Conservation (phyloP, 1,140 invertebrate species). For the Cydia strobilella region DNA sequence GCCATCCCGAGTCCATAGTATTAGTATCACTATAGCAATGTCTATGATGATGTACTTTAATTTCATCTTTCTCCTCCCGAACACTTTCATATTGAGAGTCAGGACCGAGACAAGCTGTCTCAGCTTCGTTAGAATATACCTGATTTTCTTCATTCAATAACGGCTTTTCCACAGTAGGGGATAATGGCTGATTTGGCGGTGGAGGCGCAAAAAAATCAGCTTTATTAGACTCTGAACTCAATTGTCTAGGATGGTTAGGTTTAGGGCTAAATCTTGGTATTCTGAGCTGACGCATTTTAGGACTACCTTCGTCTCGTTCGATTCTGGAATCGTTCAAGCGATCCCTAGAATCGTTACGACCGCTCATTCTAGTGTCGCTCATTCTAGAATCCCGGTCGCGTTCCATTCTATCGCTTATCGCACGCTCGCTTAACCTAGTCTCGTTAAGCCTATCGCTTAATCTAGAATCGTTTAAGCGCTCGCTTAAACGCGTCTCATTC, state of each 20-base stretch:
- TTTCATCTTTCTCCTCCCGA: conserved; percentile 61
- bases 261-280: conserved; percentile 62
- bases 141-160: conserved; percentile 67
- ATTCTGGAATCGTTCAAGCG: conserved; percentile 48
- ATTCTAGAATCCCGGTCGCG: conserved; percentile 32
- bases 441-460: conserved; percentile 32
- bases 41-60: conserved; percentile 63
- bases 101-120: conserved; percentile 66
- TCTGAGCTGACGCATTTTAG: conserved; percentile 61
- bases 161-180: conserved; percentile 71
- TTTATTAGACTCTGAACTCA: conserved; percentile 52
- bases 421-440: conserved; percentile 19
- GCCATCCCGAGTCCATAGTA: conserved; percentile 80
- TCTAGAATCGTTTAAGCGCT: conserved; percentile 48
- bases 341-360: conserved; percentile 35
- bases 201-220: conserved; percentile 58
- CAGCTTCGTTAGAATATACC: conserved; percentile 66
- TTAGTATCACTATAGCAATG: conserved; percentile 79
- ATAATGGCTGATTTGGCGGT: conserved; percentile 54
- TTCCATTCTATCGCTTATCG: conserved; percentile 23
- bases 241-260: conserved; percentile 57
- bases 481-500: conserved; percentile 40
- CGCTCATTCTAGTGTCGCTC: conserved; percentile 44
- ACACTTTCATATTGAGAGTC: conserved; percentile 75
- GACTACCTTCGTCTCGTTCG: conserved; percentile 58